These are phyloP conservation scores for Epicampocera succincta DNA, from an alignment of 2,888 invertebrate genomes.

Conservation along the genomic window DNA sequence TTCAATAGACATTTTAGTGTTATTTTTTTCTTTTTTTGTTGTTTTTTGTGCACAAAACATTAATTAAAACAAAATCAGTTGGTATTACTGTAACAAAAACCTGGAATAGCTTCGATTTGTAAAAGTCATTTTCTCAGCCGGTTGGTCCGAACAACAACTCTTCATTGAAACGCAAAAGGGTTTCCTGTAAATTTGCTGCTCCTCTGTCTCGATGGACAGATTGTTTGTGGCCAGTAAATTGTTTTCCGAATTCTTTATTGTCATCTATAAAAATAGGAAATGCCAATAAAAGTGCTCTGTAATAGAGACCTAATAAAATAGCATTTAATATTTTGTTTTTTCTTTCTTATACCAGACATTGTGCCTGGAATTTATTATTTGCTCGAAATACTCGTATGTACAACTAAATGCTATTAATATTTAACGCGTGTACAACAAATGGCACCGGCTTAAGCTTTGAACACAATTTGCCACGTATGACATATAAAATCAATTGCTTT, in stretches of 20 bases:
- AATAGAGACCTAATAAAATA: conserved; percentile 51
- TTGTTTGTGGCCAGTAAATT: not conserved
- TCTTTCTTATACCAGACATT: not conserved
- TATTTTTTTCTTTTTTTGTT: not conserved
- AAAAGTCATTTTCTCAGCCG: conserved; percentile 41
- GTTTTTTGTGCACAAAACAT: conserved; percentile 4
- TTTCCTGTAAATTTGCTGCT: conserved; percentile 10
- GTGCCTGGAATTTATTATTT: conserved; percentile 53
- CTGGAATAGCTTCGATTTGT: conserved; percentile 10
- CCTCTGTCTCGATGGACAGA: conserved; percentile 1
- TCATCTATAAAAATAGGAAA: conserved; percentile 32
- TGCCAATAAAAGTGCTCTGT: conserved; percentile 32
- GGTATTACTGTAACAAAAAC: conserved; percentile 1
- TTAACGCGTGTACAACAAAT: conserved; percentile 54
- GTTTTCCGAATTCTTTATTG: conserved; percentile 47
- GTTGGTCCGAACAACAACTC: conserved; percentile 33
- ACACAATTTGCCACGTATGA: conserved; percentile 35
- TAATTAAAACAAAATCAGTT: conserved; percentile 63
- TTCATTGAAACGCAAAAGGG: conserved; percentile 49
- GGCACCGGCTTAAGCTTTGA: conserved; percentile 38
- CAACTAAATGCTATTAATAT: conserved; percentile 48
- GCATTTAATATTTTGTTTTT: conserved; percentile 25
- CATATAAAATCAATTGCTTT: conserved; percentile 33
- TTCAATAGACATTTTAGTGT: conserved; percentile 27
- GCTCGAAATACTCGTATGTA: not conserved